Evolutionary conservation across 37 sponge, comb jelly and placozoan genomes (phyloP).

Genomic region (Beroe ovata): DNA sequence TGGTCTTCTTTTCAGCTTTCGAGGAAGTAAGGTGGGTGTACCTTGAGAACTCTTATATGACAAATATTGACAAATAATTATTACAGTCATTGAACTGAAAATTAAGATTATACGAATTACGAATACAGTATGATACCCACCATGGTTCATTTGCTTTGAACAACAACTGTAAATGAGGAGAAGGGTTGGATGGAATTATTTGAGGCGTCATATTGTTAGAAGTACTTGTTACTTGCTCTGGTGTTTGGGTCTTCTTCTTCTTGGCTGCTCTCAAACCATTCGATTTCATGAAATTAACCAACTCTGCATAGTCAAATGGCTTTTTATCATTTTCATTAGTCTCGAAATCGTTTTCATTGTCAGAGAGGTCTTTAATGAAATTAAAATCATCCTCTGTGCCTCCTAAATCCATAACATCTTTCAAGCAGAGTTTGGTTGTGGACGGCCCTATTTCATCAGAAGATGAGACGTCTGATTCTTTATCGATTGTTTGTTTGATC

Average conservation of each 20-base stretch:
- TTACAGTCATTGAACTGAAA: too few relatives aligned
- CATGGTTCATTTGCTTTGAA: constrained; percentile 59
- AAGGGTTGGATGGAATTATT: neutral
- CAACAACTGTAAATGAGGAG: constrained; percentile 23
- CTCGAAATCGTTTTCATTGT: neutral
- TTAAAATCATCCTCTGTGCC: constrained; percentile 52
- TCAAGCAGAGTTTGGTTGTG: neutral
- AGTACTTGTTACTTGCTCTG: neutral
- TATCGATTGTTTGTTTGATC: neutral
- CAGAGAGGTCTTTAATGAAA: constrained; percentile 29
- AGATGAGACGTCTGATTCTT: neutral
- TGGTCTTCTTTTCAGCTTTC: neutral
- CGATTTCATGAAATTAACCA: constrained; percentile 54
- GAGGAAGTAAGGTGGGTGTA: neutral
- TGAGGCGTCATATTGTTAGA: neutral
- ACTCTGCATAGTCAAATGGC: neutral
- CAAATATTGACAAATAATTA: too few relatives aligned
- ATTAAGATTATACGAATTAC: too few relatives aligned
- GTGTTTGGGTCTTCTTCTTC: neutral
- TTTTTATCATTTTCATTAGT: neutral
- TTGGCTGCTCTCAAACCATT: constrained; percentile 15
- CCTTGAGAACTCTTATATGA: too few relatives aligned
- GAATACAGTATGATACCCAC: too few relatives aligned
- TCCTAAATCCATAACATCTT: constrained; percentile 57
- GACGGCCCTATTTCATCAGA: neutral